Percentiles rank a stretch among this genome's conserved stretches.
phyloP scores from a whole-genome alignment of 2,113 vertebrate genomes.

The Callipepla squamata region DNA sequence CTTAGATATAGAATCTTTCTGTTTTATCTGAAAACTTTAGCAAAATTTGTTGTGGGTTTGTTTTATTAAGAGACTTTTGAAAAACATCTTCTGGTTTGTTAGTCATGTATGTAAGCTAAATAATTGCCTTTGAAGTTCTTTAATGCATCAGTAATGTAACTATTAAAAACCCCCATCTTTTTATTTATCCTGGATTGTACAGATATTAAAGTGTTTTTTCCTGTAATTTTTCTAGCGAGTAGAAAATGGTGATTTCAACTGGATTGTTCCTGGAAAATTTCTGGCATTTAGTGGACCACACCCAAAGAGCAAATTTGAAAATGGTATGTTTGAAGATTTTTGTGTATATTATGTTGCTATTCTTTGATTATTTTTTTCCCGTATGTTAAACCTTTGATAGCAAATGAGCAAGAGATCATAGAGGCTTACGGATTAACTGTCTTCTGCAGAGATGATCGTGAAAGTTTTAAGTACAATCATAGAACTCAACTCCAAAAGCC shows the following conservation, averaged over 20 bases:
- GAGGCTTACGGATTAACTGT: background rate
- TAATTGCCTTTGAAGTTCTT: background rate
- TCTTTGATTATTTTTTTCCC: background rate
- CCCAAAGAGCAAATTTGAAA: slow-evolving; percentile 95
- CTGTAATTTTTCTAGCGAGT: slow-evolving; percentile 84
- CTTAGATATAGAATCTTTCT: background rate
- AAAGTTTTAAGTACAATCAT: rapidly evolving
- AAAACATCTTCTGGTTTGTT: background rate
- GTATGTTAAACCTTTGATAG: background rate
- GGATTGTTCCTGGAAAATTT: slow-evolving; percentile 95
- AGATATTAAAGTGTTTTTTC: slow-evolving; percentile 45
- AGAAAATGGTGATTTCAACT: slow-evolving; percentile 98
- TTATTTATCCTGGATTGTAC: background rate
- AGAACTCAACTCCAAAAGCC: background rate
- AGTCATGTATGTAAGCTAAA: background rate
- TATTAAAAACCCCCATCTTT: background rate
- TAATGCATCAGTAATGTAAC: background rate
- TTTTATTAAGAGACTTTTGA: background rate
- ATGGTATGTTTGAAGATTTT: slow-evolving; percentile 81
- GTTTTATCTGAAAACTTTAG: background rate
- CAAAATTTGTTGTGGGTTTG: background rate
- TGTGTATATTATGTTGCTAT: background rate
- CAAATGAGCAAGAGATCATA: background rate
- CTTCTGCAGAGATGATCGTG: background rate
- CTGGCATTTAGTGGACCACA: slow-evolving; percentile 98